Conservation (phyloP, 2,113 vertebrate species). For the Meleagris gallopavo region DNA sequence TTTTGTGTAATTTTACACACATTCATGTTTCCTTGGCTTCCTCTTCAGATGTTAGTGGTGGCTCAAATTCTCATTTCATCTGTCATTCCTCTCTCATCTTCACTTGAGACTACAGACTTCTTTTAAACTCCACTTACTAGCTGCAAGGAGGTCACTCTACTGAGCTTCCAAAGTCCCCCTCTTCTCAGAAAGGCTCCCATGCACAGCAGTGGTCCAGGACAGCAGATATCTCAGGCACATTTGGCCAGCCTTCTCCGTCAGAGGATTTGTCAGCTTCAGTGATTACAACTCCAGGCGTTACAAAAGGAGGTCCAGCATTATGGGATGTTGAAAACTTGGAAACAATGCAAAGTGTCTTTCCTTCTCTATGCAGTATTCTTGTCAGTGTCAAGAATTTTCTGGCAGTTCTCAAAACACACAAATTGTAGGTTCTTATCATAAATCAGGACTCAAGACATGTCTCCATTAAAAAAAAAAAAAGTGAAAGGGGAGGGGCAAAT, state of each 20-base stretch:
- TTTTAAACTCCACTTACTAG: not conserved
- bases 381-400: conserved; percentile 17
- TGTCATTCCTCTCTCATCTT: not conserved
- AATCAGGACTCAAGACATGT: conserved; percentile 15
- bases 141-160: not conserved
- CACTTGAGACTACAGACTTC: not conserved
- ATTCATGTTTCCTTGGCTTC: not conserved
- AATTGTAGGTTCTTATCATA: not conserved
- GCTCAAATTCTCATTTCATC: not conserved
- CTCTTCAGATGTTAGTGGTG: not conserved
- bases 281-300: not conserved
- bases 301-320: not conserved
- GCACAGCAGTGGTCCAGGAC: not conserved
- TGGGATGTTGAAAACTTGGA: not conserved
- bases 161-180: not conserved
- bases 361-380: not conserved
- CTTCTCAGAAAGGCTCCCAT: not conserved
- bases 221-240: not conserved
- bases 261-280: not conserved
- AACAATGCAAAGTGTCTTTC: not conserved
- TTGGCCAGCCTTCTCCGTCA: not conserved
- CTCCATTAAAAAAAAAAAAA: not conserved
- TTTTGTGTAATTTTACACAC: not conserved
- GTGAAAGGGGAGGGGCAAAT: not conserved
- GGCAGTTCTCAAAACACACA: conserved; percentile 14